Evolutionary conservation across 2,797 vertebrate species (phyloP).

Genomic region (Salarias fasciatus): DNA sequence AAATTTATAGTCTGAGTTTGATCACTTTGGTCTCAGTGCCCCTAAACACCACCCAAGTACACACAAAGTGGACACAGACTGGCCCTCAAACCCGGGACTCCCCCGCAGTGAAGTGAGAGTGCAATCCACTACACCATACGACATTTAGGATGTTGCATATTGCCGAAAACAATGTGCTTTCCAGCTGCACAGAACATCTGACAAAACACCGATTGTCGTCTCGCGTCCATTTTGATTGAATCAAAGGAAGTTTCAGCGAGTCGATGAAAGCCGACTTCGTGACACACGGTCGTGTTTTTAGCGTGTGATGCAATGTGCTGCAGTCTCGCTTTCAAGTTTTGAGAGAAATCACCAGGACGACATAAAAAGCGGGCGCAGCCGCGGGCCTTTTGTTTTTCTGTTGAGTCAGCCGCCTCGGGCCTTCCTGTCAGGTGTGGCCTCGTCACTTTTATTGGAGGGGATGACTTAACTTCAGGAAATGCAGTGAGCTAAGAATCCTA

Average conservation of each 20-base stretch:
- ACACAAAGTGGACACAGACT: no score
- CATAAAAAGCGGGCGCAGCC: conserved; percentile 22
- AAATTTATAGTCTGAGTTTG: no score
- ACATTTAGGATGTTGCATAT: conserved; percentile 10
- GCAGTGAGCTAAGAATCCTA: conserved; percentile 52
- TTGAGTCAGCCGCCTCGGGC: conserved; percentile 53
- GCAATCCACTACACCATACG: no score
- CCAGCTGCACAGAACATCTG: conserved; percentile 49
- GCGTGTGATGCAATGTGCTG: conserved; percentile 19
- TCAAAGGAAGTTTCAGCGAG: conserved; percentile 53
- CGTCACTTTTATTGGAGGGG: conserved; percentile 55
- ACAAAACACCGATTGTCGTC: conserved; percentile 46
- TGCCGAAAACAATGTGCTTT: conserved; percentile 42
- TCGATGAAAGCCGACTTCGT: conserved; percentile 29
- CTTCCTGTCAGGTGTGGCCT: conserved; percentile 76
- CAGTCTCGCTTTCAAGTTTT: conserved; percentile 44
- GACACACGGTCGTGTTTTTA: conserved; percentile 28
- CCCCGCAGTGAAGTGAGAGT: no score
- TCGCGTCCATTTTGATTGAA: conserved; percentile 41
- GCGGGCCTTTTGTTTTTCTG: conserved; percentile 41
- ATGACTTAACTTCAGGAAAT: conserved; percentile 76
- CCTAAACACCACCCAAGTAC: no score
- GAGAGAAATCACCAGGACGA: conserved; percentile 30
- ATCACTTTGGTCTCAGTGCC: no score
- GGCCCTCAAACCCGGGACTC: no score